phyloP scores from a whole-genome alignment of 1,140 invertebrate genomes.

The Orius insidiosus region DNA sequence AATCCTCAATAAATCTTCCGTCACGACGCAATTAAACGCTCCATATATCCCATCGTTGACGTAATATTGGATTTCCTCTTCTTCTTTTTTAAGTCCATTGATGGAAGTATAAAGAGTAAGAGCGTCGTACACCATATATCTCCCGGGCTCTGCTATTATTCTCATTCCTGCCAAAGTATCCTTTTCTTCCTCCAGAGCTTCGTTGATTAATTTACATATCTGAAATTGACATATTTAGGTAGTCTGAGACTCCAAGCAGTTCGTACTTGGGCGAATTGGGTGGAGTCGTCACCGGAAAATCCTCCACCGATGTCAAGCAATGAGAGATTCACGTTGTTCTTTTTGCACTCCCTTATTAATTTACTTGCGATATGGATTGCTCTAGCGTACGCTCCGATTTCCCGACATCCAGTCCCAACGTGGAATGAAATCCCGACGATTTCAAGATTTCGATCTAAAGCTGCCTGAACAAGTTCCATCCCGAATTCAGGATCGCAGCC shows the following conservation, averaged over 20 bases:
- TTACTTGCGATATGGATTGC: slow-evolving; percentile 22
- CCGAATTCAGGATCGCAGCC: slow-evolving; percentile 30
- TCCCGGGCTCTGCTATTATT: slow-evolving; percentile 83
- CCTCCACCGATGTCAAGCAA: slow-evolving; percentile 6
- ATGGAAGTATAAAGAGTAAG: slow-evolving; percentile 79
- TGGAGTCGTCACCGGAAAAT: slow-evolving; percentile 1
- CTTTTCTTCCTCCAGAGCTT: slow-evolving; percentile 1
- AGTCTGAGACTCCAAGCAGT: no score
- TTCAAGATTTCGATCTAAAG: slow-evolving; percentile 33
- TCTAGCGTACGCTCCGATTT: slow-evolving; percentile 24
- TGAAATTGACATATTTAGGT: neutral
- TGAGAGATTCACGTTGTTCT: neutral
- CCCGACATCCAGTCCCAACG: slow-evolving; percentile 30
- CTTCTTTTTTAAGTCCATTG: slow-evolving; percentile 20
- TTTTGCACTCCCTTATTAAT: neutral
- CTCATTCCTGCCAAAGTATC: slow-evolving; percentile 32
- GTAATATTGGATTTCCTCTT: slow-evolving; percentile 47
- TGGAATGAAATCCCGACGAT: slow-evolving; percentile 38
- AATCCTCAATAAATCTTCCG: slow-evolving; percentile 71
- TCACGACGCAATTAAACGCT: slow-evolving; percentile 91
- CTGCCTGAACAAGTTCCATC: slow-evolving; percentile 32
- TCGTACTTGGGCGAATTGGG: neutral
- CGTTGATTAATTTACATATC: slow-evolving; percentile 1
- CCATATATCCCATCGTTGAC: slow-evolving; percentile 98
- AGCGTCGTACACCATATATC: slow-evolving; percentile 84